These are phyloP conservation scores for Belonocnema kinseyi DNA, from an alignment of 1,140 invertebrate genomes.

Conservation along the genomic window DNA sequence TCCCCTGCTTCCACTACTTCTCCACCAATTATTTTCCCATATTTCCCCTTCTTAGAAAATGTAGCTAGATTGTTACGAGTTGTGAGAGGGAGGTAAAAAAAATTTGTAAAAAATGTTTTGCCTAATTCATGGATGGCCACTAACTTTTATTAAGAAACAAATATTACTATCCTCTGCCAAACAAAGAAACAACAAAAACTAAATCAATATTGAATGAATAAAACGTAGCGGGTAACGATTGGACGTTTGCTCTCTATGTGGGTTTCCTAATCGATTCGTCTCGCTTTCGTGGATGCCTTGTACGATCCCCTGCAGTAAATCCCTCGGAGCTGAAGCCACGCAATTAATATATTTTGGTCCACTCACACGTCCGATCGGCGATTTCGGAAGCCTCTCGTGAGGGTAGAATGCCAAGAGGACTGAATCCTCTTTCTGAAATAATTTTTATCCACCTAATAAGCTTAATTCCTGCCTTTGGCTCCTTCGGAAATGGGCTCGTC, in stretches of 20 bases:
- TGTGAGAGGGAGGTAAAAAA: no score
- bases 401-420: neutral
- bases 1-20: no score
- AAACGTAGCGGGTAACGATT: neutral
- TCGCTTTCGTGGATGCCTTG: neutral
- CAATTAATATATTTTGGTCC: slow-evolving; percentile 11
- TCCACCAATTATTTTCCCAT: no score
- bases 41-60: no score
- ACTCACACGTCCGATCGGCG: neutral
- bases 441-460: slow-evolving; percentile 48
- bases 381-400: slow-evolving; percentile 1
- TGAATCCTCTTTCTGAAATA: slow-evolving; percentile 42
- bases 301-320: neutral
- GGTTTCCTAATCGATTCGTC: neutral
- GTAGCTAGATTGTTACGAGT: no score
- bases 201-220: neutral
- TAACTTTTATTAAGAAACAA: no score
- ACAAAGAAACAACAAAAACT: neutral
- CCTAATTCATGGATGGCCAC: no score
- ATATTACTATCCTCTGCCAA: neutral
- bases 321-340: neutral
- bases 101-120: no score
- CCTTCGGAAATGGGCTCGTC: slow-evolving; percentile 5
- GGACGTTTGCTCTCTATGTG: neutral
- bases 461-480: slow-evolving; percentile 41